A percentile compares a stretch with the other conserved stretches of the same genome.
These are phyloP conservation scores for Hylyphantes graminicola DNA, from an alignment of 1,140 invertebrate species.

Conservation along the genomic window DNA sequence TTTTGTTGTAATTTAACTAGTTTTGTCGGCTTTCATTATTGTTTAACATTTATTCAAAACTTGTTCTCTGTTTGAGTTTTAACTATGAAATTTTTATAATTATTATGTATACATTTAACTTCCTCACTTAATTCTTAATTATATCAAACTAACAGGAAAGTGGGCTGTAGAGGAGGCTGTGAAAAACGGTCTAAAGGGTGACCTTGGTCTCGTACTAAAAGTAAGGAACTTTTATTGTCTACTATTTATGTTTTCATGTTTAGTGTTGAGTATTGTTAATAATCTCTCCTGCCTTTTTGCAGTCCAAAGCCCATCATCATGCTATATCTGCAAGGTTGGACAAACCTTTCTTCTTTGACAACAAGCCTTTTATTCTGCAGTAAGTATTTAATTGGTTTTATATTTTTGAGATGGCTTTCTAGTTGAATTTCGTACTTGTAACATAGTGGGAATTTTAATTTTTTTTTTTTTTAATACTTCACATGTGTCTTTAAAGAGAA, in stretches of 20 bases:
- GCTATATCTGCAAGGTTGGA: conserved; percentile 87
- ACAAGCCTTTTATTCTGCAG: conserved; percentile 91
- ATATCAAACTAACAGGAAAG: conserved; percentile 69
- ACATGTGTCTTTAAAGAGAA: no score
- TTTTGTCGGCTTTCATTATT: no score
- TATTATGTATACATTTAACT: background rate
- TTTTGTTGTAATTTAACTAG: no score
- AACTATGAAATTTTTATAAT: background rate
- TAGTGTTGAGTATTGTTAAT: background rate
- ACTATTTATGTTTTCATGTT: background rate
- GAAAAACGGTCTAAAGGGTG: conserved; percentile 81
- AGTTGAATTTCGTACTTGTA: no score
- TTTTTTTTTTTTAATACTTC: no score
- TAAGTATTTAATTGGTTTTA: conserved; percentile 73
- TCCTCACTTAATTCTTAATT: background rate
- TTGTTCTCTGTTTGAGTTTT: background rate
- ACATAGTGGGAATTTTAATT: no score
- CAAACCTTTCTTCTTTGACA: conserved; percentile 85
- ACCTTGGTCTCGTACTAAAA: conserved; percentile 90
- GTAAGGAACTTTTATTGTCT: conserved; percentile 61
- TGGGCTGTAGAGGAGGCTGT: conserved; percentile 84
- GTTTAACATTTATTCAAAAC: no score
- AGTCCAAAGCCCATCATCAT: conserved; percentile 94
- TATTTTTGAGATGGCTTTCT: no score
- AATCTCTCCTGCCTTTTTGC: conserved; percentile 4